Evolutionary conservation across 30 jellyfish, hydroid and myxozoan genomes (phyloP), one percentile per base, ranked within the genome.

Genomic region (Aurelia aurita complex sp. Pacific): DNA sequence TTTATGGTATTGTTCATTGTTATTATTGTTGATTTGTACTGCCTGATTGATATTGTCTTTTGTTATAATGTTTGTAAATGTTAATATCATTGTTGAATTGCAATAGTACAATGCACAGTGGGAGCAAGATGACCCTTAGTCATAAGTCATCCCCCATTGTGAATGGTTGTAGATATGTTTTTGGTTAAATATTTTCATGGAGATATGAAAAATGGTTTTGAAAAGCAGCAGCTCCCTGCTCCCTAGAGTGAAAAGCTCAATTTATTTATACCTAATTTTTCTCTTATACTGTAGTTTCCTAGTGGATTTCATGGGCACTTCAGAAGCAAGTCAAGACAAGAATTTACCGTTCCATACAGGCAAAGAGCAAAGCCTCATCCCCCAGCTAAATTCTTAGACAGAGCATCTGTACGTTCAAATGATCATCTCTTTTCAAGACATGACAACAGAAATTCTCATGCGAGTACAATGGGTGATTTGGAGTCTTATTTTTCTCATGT

Each of bases 231-330:
- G 2, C 13, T 7, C 15, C 2, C 57, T 46, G 14, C 12, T 46
- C 57, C 1, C 5, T 38, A 0, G 50, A 38, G 50, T 38, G 1
- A 46, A 46, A 46, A 6, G 57, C 57, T 6, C 8, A 16, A 9
- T 46, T 46, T 46, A 46, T 7, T 46, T 0, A 46, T 46, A 3
- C 57, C 57, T 46, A 2, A 2, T 46, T 8, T 5, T 46, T 9
- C 57, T 9, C 57, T 7, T 16, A 6, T 46, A 23, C 29, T 23
- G 29, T 23, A 92, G 98, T 82, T 29, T 83, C 97, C 98, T 34
- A 74, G 95, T 74, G 95, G 98, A 17, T 92, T 57, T 78, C 98
- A 92, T 92, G 98, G 98, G 18, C 98, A 92, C 76, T 87, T 81
- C 74, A 63, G 98, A 63, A 80, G 96, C 84, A 92, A 92, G 46